Evolutionary conservation across 1,140 invertebrate genomes (phyloP).

Genomic region (Hypsibius dujardini): DNA sequence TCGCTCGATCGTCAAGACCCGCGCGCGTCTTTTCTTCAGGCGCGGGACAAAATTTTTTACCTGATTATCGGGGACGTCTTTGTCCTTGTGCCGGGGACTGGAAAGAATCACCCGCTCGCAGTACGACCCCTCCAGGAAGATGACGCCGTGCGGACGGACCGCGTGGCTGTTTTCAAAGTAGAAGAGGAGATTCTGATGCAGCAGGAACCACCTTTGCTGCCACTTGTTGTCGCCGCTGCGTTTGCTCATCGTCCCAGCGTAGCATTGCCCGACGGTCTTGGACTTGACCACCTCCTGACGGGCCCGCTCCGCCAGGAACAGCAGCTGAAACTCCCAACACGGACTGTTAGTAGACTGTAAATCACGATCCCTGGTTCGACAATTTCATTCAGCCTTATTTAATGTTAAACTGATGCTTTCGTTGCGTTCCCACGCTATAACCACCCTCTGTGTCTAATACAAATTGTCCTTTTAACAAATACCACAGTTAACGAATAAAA

Average conservation of each 20-base stretch:
- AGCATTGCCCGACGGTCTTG: slow-evolving; percentile 21
- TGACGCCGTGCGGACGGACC: slow-evolving; percentile 56
- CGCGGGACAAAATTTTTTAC: slow-evolving; percentile 22
- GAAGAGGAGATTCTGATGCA: slow-evolving; percentile 80
- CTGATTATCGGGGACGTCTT: slow-evolving; percentile 28
- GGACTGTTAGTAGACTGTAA: too few species aligned
- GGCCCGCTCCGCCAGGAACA: slow-evolving; percentile 64
- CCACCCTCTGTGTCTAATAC: too few species aligned
- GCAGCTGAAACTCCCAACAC: slow-evolving; percentile 35
- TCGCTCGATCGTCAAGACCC: too few species aligned
- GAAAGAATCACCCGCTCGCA: slow-evolving; percentile 53
- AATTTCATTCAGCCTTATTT: too few species aligned
- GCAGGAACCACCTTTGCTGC: slow-evolving; percentile 70
- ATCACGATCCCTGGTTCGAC: too few species aligned
- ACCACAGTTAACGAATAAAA: too few species aligned
- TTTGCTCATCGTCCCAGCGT: slow-evolving; percentile 65
- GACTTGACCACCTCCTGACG: slow-evolving; percentile 49
- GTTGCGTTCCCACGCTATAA: too few species aligned
- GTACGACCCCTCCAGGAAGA: slow-evolving; percentile 72
- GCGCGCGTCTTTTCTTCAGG: too few species aligned
- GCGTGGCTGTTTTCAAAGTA: slow-evolving; percentile 59
- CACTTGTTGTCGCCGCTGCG: slow-evolving; percentile 67
- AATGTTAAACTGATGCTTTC: too few species aligned
- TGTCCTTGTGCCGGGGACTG: slow-evolving; percentile 27
- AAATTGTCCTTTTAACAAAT: too few species aligned